Conservation (phyloP, 2,113 vertebrate genomes). For the Semnopithecus entellus region DNA sequence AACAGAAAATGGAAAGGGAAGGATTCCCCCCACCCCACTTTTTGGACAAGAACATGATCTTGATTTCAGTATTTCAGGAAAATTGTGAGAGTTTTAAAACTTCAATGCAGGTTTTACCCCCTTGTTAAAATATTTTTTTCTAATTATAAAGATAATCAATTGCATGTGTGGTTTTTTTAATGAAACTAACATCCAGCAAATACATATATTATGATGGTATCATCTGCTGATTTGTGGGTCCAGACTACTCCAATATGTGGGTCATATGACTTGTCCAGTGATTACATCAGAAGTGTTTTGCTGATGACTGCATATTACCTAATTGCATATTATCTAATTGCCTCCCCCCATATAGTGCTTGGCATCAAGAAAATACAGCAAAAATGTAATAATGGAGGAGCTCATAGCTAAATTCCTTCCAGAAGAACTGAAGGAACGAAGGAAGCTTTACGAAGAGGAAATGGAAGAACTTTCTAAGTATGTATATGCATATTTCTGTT, state of each 20-base stretch:
- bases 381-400: constrained; percentile 92
- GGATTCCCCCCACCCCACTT: neutral
- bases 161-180: neutral
- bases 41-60: neutral
- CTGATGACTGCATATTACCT: neutral
- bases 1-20: constrained; percentile 20
- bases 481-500: constrained; percentile 52
- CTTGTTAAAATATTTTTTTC: constrained; percentile 36
- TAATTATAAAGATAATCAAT: constrained; percentile 30
- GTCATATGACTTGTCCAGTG: neutral
- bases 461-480: constrained; percentile 96
- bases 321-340: neutral
- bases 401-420: constrained; percentile 93
- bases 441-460: constrained; percentile 91
- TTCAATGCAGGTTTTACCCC: neutral
- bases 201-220: neutral
- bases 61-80: constrained; percentile 16
- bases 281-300: neutral
- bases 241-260: neutral
- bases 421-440: constrained; percentile 90
- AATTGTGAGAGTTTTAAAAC: neutral
- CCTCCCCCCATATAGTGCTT: constrained; percentile 85
- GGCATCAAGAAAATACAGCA: constrained; percentile 90
- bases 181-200: neutral
- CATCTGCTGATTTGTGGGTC: neutral